phyloP scores from a whole-genome alignment of 2,888 invertebrate species.

The Lepidonotus clava region DNA sequence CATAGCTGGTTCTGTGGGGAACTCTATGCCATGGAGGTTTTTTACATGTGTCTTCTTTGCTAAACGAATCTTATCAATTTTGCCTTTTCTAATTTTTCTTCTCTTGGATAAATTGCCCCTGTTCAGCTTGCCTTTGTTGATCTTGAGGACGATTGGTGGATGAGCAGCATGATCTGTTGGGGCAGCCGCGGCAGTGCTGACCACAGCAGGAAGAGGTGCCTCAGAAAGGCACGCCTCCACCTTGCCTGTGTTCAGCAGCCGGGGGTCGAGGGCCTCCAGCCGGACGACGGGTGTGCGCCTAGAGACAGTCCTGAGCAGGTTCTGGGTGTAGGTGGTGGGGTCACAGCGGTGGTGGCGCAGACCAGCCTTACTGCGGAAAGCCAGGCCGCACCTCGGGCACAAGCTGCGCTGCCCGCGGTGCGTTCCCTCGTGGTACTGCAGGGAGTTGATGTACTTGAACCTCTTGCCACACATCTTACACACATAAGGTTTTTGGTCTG shows the following conservation, averaged over 20 bases:
- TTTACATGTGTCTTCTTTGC: too few species aligned
- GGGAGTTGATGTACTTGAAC: slow-evolving; percentile 64
- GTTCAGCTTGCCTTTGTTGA: background rate
- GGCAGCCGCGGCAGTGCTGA: background rate
- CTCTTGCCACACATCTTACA: slow-evolving; percentile 56
- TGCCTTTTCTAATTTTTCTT: background rate
- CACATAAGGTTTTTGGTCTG: slow-evolving; percentile 52
- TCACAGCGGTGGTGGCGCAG: slow-evolving; percentile 57
- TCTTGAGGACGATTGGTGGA: slow-evolving; percentile 11
- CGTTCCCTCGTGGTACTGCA: slow-evolving; percentile 61
- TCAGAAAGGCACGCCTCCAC: background rate
- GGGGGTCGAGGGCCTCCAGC: background rate
- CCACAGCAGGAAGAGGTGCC: background rate
- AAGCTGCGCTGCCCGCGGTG: slow-evolving; percentile 52
- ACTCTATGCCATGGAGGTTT: background rate
- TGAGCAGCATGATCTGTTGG: background rate
- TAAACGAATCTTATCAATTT: background rate
- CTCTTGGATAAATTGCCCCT: background rate
- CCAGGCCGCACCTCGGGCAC: slow-evolving; percentile 58
- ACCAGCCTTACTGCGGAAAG: slow-evolving; percentile 43
- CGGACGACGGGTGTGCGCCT: background rate
- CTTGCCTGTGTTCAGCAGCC: background rate
- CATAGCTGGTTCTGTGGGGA: background rate
- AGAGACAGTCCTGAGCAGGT: background rate
- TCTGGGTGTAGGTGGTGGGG: slow-evolving; percentile 12